These are phyloP conservation scores for Osmoderma eremita DNA, from an alignment of 2,888 invertebrate genomes.

Conservation along the genomic window DNA sequence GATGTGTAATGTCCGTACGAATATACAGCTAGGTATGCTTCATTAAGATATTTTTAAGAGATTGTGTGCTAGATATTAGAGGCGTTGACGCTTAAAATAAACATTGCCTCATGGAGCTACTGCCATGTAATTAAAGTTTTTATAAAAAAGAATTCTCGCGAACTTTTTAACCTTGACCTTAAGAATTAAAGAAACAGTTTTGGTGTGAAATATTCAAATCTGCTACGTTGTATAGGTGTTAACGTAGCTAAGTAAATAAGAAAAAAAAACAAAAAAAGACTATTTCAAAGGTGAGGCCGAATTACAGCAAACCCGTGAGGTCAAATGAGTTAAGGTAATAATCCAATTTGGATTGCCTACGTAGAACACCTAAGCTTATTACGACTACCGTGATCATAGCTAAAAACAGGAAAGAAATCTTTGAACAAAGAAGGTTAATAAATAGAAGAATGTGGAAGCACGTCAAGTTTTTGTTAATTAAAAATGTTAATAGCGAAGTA, in stretches of 20 bases:
- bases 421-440: too few relatives aligned
- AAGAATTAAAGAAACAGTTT: background rate
- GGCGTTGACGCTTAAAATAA: background rate
- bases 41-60: too few relatives aligned
- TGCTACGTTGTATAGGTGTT: conserved; percentile 1
- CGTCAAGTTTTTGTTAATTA: too few relatives aligned
- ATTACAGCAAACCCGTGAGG: conserved; percentile 8
- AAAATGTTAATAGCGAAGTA: too few relatives aligned
- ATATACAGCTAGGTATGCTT: too few relatives aligned
- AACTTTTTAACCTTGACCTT: conserved; percentile 22
- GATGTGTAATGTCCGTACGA: too few relatives aligned
- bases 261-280: conserved; percentile 16
- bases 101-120: conserved; percentile 6
- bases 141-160: background rate
- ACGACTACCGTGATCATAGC: too few relatives aligned
- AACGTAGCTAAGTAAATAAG: background rate
- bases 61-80: background rate
- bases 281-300: conserved; percentile 21
- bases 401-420: too few relatives aligned
- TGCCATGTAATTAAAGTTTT: conserved; percentile 7
- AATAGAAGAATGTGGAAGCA: too few relatives aligned
- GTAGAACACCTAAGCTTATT: too few relatives aligned
- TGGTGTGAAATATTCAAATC: conserved; percentile 2
- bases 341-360: background rate
- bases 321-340: conserved; percentile 14